These are phyloP conservation scores for Sphenopsis melanotis DNA, from an alignment of 2,797 vertebrate genomes.

Conservation along the genomic window DNA sequence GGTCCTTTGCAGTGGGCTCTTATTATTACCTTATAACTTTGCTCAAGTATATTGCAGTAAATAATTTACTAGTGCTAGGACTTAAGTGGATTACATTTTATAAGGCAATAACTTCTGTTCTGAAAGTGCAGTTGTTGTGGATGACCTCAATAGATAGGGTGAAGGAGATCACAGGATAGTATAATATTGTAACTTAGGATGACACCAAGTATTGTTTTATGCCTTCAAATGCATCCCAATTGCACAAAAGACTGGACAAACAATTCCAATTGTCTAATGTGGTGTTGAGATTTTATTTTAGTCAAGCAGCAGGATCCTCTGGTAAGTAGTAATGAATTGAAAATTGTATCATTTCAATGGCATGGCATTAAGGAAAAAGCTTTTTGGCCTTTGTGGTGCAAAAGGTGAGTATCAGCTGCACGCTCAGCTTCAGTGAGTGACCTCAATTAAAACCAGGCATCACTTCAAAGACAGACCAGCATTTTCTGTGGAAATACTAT, in stretches of 20 bases:
- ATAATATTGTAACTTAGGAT: background rate
- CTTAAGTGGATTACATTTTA: constrained; percentile 63
- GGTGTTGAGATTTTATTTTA: constrained; percentile 7
- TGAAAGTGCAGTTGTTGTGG: constrained; percentile 37
- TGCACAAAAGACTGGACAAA: background rate
- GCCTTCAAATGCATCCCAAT: background rate
- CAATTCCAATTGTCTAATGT: constrained; percentile 9
- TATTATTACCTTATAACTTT: constrained; percentile 60
- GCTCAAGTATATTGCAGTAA: constrained; percentile 60
- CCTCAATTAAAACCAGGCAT: background rate
- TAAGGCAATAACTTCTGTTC: constrained; percentile 67
- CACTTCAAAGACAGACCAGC: background rate
- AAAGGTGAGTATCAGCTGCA: background rate
- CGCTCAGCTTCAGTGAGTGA: background rate
- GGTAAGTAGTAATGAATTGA: background rate
- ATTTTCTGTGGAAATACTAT: background rate
- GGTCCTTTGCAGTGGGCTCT: constrained; percentile 42
- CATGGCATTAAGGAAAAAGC: background rate
- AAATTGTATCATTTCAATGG: background rate
- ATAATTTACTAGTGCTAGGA: constrained; percentile 58
- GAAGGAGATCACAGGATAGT: constrained; percentile 43
- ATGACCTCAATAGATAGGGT: constrained; percentile 50
- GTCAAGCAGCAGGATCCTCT: constrained; percentile 3
- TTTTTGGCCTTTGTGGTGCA: background rate
- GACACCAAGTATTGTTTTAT: constrained; percentile 2